Evolutionary conservation across 2,113 vertebrate species (phyloP), one percentile per base, ranked within the genome.

Genomic region (Dolichallabes microphthalmus): DNA sequence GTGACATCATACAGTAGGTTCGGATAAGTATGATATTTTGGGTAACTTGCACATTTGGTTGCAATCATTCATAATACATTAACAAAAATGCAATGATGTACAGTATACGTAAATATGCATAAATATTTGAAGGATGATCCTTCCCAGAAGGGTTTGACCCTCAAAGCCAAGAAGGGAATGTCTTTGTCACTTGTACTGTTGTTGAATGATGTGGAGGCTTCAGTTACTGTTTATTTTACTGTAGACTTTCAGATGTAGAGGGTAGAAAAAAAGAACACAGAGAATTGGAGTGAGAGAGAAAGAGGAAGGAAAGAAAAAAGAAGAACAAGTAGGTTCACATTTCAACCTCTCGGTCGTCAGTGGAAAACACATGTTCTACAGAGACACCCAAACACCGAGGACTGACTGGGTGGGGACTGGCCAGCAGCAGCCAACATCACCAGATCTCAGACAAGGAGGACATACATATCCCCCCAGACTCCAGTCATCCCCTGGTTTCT

Each of bases 161-260:
- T 88, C 69, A 85, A 88, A 85, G 64, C 84, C 50, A 64, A 82
- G 53, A 32, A 69, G 81, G 84, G 82, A 87, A 90, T 87, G 89
- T 83, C 74, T 88, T 89, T 90, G 86, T 90, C 82, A n/a, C 80
- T 84, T 80, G 73, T 82, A 82, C 80, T 86, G 84, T 83, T 85
- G 80, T 83, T 87, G 80, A 88, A 61, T 88, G 87, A 91, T 87
- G 89, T 89, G 85, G 85, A 76, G 82, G 83, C 87, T 90, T 86
- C 58, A 85, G 87, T 86, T 87, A 86, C 88, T 88, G 86, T 91
- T 90, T 90, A 87, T 88, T 90, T 90, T 86, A 85, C 88, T 84
- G 82, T 83, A 86, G 87, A 88, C 86, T 90, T 89, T 82, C 78
- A 91, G 87, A 85, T 57, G 81, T 45, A 83, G 88, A 74, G 71